Evolutionary conservation across 2,888 invertebrate species (phyloP).

Genomic region (Leptopilina drosophilae): DNA sequence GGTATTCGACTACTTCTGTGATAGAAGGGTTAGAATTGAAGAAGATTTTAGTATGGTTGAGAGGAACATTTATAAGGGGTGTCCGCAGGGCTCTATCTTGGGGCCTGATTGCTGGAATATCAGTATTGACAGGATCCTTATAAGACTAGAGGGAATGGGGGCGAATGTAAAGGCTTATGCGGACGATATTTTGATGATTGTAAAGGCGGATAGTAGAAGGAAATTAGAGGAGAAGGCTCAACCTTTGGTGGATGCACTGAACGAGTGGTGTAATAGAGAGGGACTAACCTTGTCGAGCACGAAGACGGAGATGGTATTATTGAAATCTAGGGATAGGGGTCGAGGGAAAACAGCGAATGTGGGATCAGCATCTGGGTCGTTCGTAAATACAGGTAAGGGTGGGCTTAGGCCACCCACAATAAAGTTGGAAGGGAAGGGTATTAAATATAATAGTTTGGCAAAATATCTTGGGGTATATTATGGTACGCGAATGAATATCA

Average conservation of each 20-base stretch:
- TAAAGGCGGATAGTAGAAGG: neutral
- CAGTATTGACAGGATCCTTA: neutral
- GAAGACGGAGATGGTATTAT: neutral
- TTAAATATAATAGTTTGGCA: neutral
- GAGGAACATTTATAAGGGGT: neutral
- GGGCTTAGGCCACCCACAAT: neutral
- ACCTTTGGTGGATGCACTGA: neutral
- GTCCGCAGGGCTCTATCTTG: neutral
- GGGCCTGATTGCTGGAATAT: neutral
- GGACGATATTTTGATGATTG: neutral
- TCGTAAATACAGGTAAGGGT: neutral
- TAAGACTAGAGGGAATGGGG: neutral
- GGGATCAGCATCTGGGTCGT: neutral
- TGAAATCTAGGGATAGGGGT: neutral
- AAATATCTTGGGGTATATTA: neutral
- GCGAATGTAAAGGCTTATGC: neutral
- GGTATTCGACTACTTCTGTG: neutral
- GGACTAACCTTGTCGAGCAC: neutral
- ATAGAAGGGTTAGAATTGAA: neutral
- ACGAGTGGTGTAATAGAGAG: neutral
- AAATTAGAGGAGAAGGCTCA: neutral
- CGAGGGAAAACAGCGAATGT: too few species aligned
- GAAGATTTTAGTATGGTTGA: neutral
- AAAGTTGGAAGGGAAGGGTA: neutral
- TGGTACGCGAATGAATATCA: neutral